Base-by-base conservation (phyloP, 2,113 vertebrate genomes). In the Hyaena hyaena region DNA sequence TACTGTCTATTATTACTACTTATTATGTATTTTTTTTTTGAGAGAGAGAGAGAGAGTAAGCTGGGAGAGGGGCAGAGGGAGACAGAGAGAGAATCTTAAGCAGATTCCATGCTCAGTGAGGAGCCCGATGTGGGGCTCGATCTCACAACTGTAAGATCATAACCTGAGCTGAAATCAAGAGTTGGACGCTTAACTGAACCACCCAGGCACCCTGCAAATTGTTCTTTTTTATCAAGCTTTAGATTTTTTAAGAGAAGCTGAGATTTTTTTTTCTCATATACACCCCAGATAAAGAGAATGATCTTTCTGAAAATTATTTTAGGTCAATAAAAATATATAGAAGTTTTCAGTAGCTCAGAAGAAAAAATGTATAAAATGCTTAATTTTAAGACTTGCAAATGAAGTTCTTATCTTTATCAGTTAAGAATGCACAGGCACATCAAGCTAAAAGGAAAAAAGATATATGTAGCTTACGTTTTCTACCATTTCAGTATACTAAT, bases 381-480 rank as follows among this genome's bases (percentile, higher is more conserved):
- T 84, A 97, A 93, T 86, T 95, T 87, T 55, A 95, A 90, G 80
- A 63, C 80, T 55, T 95, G 14, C 16, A 95, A 96, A 95, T 53
- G 7, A 81, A 94, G 53, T 89, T 89, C 65, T 93, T 73, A 89
- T 63, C 45, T 91, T 90, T 91, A 73, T 43, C 50, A 87, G 45
- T 4, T 93, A 95, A 91, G 19, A 96, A 91, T 31, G 50, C 23
- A 87, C 5, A 79, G 53, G 74, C 35, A 91, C 48, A 63, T 74
- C 10, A 93, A 87, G 28, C 33, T 80, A 16, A 93, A 91, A 31
- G 87, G 58, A 45, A 87, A 50, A 74, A 87, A 87, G 33, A 90
- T 43, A 71, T 12, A 48, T 1, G 24, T 74, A 10, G 21, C 48
- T 89, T 88, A 43, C 15, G 79, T 43, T 93, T 93, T 69, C 61